Evolutionary conservation across 2,797 vertebrate genomes (phyloP).

Genomic region (Naso thynnoides): DNA sequence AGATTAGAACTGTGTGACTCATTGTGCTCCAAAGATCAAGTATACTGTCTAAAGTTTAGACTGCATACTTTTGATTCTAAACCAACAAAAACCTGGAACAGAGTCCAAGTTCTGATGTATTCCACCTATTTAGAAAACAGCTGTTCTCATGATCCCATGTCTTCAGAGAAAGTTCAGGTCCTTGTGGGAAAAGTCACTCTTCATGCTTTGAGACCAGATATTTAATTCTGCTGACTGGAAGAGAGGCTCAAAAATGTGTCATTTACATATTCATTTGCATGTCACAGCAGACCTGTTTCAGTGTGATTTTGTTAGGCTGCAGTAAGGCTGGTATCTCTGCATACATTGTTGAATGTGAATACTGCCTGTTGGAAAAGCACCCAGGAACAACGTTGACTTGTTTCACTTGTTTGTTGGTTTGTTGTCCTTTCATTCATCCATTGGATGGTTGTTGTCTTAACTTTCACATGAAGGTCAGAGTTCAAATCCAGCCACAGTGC

Average conservation of each 20-base stretch:
- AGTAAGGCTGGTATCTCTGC: slow-evolving; percentile 41
- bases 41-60: no score
- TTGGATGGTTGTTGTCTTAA: not conserved
- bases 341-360: slow-evolving; percentile 49
- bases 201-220: slow-evolving; percentile 47
- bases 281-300: slow-evolving; percentile 60
- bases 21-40: no score
- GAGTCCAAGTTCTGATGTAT: slow-evolving; percentile 5
- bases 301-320: slow-evolving; percentile 48
- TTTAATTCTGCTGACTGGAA: slow-evolving; percentile 52
- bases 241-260: slow-evolving; percentile 36
- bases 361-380: slow-evolving; percentile 25
- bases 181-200: slow-evolving; percentile 17
- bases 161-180: slow-evolving; percentile 18
- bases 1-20: not conserved
- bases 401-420: not conserved
- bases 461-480: slow-evolving; percentile 13
- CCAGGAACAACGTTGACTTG: not conserved
- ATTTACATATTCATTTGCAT: slow-evolving; percentile 68
- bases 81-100: not conserved
- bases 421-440: not conserved
- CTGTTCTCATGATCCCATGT: slow-evolving; percentile 11
- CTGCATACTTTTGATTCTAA: not conserved
- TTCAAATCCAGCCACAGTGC: not conserved
- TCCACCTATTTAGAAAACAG: slow-evolving; percentile 5